Evolutionary conservation across 2,888 invertebrate species (phyloP), one percentile per base, ranked within the genome.

Genomic region (Plagodis dolabraria): DNA sequence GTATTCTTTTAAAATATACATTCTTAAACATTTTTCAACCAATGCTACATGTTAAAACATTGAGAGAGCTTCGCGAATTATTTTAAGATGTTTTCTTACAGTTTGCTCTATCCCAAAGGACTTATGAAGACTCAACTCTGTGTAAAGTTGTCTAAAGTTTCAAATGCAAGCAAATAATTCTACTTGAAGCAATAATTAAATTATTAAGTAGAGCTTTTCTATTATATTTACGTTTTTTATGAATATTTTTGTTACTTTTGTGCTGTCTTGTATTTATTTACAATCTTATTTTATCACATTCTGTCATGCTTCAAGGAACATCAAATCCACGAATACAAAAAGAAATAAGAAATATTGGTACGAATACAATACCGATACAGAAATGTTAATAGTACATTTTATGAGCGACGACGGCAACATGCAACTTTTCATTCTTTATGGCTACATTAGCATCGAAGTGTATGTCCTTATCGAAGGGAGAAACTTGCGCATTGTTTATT

Each of bases 311-410:
- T 38, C 38, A 33, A 48, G 38, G 5, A 48, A 38, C 36, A 48
- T 40, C 38, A 46, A 46, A 46, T 48, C n/a, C 35, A 36, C 36
- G 38, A 22, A 22, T 48, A 38, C 48, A 48, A 48, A 38, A 48
- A 48, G 47, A 47, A 5, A 10, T 40, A 40, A 2, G 10, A 9
- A 12, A 7, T 36, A 11, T 47, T 34, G 7, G 34, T 11, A 22
- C 22, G 22, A 22, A 22, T 22, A 7, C 5, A 47, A 47, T 6
- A 47, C 36, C 12, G 36, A 47, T 47, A 36, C 11, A 35, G 35
- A 40, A 40, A 48, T 36, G 11, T 7, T 11, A n/a, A 11, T 12
- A 11, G 8, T 48, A 48, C 38, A 48, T 47, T 47, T 48, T 48
- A 48, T 22, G 48, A 48, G 38, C 38, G 22, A 48, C 12, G 35